Conservation (phyloP, 2,888 invertebrate genomes). For the Phortica magna region DNA sequence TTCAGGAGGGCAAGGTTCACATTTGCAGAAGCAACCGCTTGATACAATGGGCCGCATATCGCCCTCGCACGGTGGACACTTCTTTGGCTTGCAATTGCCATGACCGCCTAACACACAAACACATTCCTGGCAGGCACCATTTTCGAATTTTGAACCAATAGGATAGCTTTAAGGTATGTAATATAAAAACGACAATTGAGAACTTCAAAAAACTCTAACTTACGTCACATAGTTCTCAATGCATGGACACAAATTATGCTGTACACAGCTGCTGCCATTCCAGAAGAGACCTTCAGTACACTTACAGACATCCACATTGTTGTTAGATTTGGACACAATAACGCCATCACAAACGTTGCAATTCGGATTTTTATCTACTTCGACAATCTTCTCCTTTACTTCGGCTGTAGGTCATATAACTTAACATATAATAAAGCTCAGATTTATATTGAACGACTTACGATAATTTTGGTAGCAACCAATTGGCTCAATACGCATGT, state of each 20-base stretch:
- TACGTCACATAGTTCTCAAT: constrained; percentile 83
- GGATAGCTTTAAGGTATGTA: constrained; percentile 80
- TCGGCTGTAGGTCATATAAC: constrained; percentile 54
- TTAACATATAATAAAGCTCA: constrained; percentile 5
- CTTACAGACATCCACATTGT: constrained; percentile 77
- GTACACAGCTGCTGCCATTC: constrained; percentile 87
- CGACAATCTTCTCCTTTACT: constrained; percentile 56
- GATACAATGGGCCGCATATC: constrained; percentile 81
- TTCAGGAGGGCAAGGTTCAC: constrained; percentile 84
- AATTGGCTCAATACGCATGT: constrained; percentile 86
- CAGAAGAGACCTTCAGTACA: constrained; percentile 82
- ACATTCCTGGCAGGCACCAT: constrained; percentile 87
- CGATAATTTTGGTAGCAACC: constrained; percentile 89
- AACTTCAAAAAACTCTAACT: constrained; percentile 55
- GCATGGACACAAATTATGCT: constrained; percentile 88
- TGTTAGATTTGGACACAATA: constrained; percentile 38
- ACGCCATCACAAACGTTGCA: constrained; percentile 80
- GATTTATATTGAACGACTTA: constrained; percentile 74
- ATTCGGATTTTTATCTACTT: constrained; percentile 49
- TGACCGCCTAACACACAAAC: constrained; percentile 87
- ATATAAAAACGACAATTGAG: background rate
- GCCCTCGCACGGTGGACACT: constrained; percentile 82
- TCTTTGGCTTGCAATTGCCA: constrained; percentile 84
- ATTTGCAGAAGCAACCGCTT: constrained; percentile 86
- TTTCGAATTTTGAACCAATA: constrained; percentile 85